Evolutionary conservation across 2,888 invertebrate genomes (phyloP).

Genomic region (Elmis aenea): DNA sequence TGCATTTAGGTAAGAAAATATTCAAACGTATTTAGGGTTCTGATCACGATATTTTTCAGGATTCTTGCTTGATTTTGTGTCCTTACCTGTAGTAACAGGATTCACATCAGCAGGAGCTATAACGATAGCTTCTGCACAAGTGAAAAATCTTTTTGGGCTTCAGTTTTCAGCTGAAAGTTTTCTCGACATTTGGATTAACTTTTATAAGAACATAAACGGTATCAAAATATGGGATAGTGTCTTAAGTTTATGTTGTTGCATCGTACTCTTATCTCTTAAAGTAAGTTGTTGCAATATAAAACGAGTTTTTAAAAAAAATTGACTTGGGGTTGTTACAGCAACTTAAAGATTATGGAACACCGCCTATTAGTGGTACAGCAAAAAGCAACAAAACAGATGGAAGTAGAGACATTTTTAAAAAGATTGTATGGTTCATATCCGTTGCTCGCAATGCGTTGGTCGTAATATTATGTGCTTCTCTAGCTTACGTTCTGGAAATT

Average conservation of each 20-base stretch:
- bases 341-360: conserved; percentile 50
- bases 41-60: conserved; percentile 47
- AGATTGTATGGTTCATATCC: conserved; percentile 57
- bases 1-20: conserved; percentile 56
- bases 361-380: conserved; percentile 37
- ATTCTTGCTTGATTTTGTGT: conserved; percentile 69
- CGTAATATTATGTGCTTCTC: conserved; percentile 56
- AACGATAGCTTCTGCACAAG: conserved; percentile 69
- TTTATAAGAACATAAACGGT: conserved; percentile 52
- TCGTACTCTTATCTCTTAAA: conserved; percentile 57
- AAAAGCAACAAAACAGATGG: conserved; percentile 33
- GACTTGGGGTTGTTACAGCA: conserved; percentile 47
- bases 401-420: conserved; percentile 38
- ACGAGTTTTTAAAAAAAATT: neutral
- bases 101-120: conserved; percentile 73
- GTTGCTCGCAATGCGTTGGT: conserved; percentile 67
- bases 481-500: conserved; percentile 53
- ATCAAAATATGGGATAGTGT: conserved; percentile 57
- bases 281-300: conserved; percentile 44
- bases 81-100: conserved; percentile 67
- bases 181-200: conserved; percentile 54
- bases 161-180: conserved; percentile 59
- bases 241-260: conserved; percentile 59
- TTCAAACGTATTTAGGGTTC: neutral
- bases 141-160: conserved; percentile 63